Percentiles rank a stretch among this genome's conserved stretches.
Conservation (phyloP, 2,888 invertebrate genomes). For the Alloplasta piceator region DNA sequence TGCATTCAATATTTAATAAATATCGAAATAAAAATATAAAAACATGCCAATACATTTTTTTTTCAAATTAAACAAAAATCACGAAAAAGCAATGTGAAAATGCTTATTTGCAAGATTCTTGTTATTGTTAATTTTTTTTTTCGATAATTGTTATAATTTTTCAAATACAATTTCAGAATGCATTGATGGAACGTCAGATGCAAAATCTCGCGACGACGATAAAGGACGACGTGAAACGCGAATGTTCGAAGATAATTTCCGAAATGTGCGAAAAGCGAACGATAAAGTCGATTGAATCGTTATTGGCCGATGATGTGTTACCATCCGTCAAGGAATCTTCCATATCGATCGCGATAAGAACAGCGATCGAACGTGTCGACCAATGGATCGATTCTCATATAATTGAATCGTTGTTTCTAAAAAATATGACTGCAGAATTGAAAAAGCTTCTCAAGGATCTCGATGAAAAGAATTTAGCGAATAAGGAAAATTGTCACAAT, state of each 20-base stretch:
- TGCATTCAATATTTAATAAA: no score
- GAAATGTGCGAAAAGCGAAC: conserved; percentile 75
- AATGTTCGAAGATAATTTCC: conserved; percentile 72
- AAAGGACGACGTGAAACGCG: conserved; percentile 70
- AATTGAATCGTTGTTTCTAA: conserved; percentile 74
- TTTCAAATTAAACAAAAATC: neutral
- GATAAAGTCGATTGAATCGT: conserved; percentile 80
- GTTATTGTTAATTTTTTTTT: neutral
- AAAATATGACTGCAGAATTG: conserved; percentile 74
- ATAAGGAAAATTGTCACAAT: conserved; percentile 71
- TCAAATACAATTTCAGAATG: conserved; percentile 30
- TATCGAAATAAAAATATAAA: no score
- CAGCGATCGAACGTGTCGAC: conserved; percentile 84
- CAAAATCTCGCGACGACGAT: conserved; percentile 45
- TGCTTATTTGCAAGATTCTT: neutral
- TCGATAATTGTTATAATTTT: neutral
- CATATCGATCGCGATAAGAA: conserved; percentile 83
- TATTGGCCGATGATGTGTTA: conserved; percentile 85
- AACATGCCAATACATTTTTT: no score
- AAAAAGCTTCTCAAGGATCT: conserved; percentile 27
- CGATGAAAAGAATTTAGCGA: conserved; percentile 43
- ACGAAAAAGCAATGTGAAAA: neutral
- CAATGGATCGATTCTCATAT: conserved; percentile 85
- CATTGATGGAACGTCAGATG: conserved; percentile 22
- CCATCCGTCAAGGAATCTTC: conserved; percentile 84